Conservation (phyloP, 2,113 vertebrate genomes). For the Mohoua ochrocephala region DNA sequence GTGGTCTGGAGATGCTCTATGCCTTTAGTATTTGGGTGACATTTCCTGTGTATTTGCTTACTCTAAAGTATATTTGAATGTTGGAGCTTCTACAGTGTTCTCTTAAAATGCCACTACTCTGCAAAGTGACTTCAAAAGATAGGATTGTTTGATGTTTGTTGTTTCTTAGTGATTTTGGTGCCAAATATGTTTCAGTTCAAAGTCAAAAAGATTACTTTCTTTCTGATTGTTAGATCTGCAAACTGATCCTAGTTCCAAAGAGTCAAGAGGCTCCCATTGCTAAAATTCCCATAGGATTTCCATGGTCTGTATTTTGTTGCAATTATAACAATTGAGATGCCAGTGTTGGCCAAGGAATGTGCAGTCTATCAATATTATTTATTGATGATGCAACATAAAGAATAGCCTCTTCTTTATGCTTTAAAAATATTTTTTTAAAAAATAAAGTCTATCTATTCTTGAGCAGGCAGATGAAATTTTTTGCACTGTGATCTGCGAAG, state of each 20-base stretch:
- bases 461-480: not conserved
- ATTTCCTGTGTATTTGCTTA: slow-evolving; percentile 61
- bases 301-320: not conserved
- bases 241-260: not conserved
- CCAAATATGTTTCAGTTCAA: not conserved
- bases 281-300: not conserved
- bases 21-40: slow-evolving; percentile 59
- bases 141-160: not conserved
- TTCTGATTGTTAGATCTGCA: not conserved
- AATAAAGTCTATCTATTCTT: not conserved
- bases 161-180: slow-evolving; percentile 1
- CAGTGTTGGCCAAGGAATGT: not conserved
- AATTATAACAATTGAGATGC: not conserved
- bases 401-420: not conserved
- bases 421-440: not conserved
- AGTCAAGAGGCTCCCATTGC: not conserved
- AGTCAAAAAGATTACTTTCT: not conserved
- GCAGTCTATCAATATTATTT: not conserved
- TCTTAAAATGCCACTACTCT: slow-evolving; percentile 38
- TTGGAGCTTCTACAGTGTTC: slow-evolving; percentile 15
- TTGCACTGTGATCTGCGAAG: not conserved
- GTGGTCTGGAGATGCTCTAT: not conserved
- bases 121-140: slow-evolving; percentile 10
- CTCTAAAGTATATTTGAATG: slow-evolving; percentile 52
- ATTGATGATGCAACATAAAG: not conserved